Conservation (phyloP, 2,797 vertebrate species). For the Sebastes reedi region DNA sequence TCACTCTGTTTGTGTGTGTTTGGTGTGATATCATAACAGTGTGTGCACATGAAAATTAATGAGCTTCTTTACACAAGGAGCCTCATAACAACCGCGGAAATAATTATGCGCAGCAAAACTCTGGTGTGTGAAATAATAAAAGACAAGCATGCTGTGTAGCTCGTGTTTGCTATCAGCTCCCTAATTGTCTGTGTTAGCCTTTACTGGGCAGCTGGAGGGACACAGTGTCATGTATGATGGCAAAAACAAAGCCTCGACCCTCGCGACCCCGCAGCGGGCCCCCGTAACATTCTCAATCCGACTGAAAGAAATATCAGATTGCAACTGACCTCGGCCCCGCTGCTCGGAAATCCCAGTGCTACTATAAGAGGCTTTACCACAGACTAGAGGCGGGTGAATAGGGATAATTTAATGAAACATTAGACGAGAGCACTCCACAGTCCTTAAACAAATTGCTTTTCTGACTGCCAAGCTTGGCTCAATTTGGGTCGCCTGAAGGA, state of each 20-base stretch:
- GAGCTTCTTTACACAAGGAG: conserved; percentile 1
- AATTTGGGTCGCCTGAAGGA: conserved; percentile 59
- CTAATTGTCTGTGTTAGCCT: conserved; percentile 31
- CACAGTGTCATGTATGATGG: conserved; percentile 27
- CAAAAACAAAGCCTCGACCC: conserved; percentile 47
- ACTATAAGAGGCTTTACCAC: conserved; percentile 76
- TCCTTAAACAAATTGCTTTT: conserved; percentile 80
- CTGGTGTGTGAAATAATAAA: conserved; percentile 15
- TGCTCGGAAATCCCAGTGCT: conserved; percentile 61
- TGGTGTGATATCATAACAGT: background rate
- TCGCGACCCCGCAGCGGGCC: background rate
- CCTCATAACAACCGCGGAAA: conserved; percentile 4
- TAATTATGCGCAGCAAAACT: conserved; percentile 23
- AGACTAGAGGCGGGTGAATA: conserved; percentile 70
- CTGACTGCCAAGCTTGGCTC: conserved; percentile 59
- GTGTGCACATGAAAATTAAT: background rate
- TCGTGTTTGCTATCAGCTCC: conserved; percentile 4
- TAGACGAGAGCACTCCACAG: conserved; percentile 75
- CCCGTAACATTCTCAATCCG: conserved; percentile 38
- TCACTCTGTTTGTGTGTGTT: background rate
- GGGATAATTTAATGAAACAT: conserved; percentile 83
- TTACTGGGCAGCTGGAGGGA: conserved; percentile 7
- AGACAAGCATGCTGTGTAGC: background rate
- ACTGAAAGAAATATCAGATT: conserved; percentile 73
- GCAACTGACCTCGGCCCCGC: conserved; percentile 57